Evolutionary conservation across 2,113 vertebrate genomes (phyloP).

Genomic region (Gadus macrocephalus): DNA sequence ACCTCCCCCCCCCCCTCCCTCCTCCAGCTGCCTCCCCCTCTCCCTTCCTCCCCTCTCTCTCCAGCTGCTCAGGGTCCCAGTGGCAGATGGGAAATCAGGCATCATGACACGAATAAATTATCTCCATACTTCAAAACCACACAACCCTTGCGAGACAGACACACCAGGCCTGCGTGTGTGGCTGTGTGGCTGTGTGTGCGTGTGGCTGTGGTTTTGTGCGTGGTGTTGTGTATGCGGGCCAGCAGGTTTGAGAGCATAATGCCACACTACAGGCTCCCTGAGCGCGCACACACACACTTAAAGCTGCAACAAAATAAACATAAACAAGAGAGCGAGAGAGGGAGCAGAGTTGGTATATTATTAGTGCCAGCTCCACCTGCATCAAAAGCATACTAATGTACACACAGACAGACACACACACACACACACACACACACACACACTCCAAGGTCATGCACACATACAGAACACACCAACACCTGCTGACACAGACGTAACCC

Average conservation of each 20-base stretch:
- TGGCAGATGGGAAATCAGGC: conserved; percentile 77
- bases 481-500: conserved; percentile 61
- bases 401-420: conserved; percentile 11
- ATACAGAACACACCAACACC: conserved; percentile 46
- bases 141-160: conserved; percentile 28
- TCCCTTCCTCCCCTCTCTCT: conserved; percentile 22
- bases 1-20: conserved; percentile 17
- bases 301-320: background rate
- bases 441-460: conserved; percentile 13
- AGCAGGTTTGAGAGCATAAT: conserved; percentile 17
- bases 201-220: conserved; percentile 25
- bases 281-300: background rate
- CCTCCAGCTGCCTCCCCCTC: conserved; percentile 24
- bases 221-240: conserved; percentile 1
- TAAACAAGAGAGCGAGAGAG: conserved; percentile 18
- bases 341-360: conserved; percentile 24
- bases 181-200: conserved; percentile 40
- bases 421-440: background rate
- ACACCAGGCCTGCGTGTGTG: conserved; percentile 39
- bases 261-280: conserved; percentile 17
- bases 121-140: conserved; percentile 73
- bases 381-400: conserved; percentile 53
- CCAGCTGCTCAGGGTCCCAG: conserved; percentile 74
- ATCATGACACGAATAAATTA: conserved; percentile 79
- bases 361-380: conserved; percentile 47